These are phyloP conservation scores for Pluvialis apricaria DNA, from an alignment of 2,113 vertebrate genomes.

Conservation along the genomic window DNA sequence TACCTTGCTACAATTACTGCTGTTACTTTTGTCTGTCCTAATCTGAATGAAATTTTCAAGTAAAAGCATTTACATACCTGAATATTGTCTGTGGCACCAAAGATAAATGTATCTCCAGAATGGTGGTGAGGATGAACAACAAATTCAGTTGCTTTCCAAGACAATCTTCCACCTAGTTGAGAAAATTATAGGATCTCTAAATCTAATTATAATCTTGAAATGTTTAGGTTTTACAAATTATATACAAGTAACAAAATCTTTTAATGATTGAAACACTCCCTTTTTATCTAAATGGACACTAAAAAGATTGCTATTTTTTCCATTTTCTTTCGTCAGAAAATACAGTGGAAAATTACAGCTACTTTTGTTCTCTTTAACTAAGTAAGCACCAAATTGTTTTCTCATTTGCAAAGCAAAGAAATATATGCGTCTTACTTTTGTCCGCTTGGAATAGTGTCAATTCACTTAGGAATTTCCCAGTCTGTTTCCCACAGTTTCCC, in stretches of 20 bases:
- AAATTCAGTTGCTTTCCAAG: conserved; percentile 81
- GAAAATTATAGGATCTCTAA: neutral
- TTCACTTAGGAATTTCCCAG: neutral
- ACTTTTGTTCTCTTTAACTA: neutral
- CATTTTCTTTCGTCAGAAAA: neutral
- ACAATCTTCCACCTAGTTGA: conserved; percentile 75
- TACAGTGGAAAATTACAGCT: neutral
- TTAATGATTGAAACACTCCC: neutral
- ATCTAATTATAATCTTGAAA: neutral
- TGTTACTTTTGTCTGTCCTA: neutral
- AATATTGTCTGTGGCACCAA: conserved; percentile 84
- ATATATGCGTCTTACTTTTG: neutral
- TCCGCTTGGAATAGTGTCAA: neutral
- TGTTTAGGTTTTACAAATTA: neutral
- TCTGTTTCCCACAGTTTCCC: no score
- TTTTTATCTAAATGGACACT: neutral
- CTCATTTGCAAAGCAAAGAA: neutral
- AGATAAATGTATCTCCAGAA: conserved; percentile 79
- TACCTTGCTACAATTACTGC: neutral
- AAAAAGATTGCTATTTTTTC: neutral
- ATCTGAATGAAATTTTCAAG: neutral
- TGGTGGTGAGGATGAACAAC: conserved; percentile 76
- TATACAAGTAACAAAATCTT: neutral
- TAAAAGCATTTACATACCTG: conserved; percentile 68
- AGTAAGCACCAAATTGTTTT: neutral